Evolutionary conservation across 2,888 invertebrate species (phyloP).

Genomic region (Entomobrya multifasciata): DNA sequence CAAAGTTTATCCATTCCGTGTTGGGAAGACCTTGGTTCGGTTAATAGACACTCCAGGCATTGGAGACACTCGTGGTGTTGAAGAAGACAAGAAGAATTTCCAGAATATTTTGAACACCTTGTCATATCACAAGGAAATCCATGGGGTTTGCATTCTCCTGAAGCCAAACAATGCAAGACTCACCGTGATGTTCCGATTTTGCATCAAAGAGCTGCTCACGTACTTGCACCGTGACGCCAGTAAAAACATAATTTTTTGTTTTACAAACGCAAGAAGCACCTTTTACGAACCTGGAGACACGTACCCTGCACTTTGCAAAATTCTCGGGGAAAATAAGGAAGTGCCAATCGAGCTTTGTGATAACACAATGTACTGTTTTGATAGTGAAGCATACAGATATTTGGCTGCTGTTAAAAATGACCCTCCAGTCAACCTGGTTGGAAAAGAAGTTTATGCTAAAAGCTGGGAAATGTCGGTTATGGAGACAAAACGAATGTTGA

Average conservation of each 20-base stretch:
- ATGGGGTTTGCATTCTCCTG: constrained; percentile 49
- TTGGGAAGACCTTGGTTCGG: background rate
- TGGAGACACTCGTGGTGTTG: constrained; percentile 48
- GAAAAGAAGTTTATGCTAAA: constrained; percentile 5
- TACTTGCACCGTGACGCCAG: constrained; percentile 61
- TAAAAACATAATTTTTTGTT: constrained; percentile 64
- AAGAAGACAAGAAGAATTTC: background rate
- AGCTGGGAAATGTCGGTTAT: constrained; percentile 65
- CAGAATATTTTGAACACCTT: background rate
- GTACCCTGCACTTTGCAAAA: constrained; percentile 42
- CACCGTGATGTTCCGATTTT: constrained; percentile 33
- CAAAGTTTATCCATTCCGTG: background rate
- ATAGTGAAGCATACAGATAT: constrained; percentile 74
- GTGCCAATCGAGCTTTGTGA: constrained; percentile 39
- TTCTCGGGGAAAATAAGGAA: constrained; percentile 38
- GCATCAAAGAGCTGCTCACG: constrained; percentile 51
- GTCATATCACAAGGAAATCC: background rate
- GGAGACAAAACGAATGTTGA: constrained; percentile 59
- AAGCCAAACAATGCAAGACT: constrained; percentile 48
- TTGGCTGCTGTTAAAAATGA: constrained; percentile 66
- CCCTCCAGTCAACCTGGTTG: constrained; percentile 34
- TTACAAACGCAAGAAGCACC: constrained; percentile 40
- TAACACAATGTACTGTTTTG: constrained; percentile 72
- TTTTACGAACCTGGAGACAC: constrained; percentile 69
- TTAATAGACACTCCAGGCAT: constrained; percentile 71